Base-by-base conservation (phyloP, 2,888 invertebrate genomes). In the Alsophila aescularia region DNA sequence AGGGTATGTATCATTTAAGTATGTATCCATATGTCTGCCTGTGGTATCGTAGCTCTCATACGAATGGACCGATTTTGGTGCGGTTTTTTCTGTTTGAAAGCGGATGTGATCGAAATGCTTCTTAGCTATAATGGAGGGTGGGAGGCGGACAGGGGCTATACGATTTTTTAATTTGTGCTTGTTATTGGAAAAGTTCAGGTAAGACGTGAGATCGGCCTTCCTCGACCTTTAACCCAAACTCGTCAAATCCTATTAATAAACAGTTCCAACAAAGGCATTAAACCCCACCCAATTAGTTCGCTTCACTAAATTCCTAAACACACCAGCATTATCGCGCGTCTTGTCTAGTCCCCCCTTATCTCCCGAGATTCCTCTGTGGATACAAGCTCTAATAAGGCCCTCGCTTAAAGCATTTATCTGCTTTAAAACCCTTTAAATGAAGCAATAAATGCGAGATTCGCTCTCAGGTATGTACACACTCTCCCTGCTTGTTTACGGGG, bases 381-480 rank as follows among this genome's bases (percentile, higher is more conserved):
- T 71, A 75, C 76, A 74, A 60, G 64, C 51, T 70, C 77, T 81
- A 80, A 81, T 82, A 81, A 81, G 74, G 67, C 67, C 55, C 52
- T 52, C 70, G 75, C 70, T 77, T 72, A 81, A 79, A 83, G 79
- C 83, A 80, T 79, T 87, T 84, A 84, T 79, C 81, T 77, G 78
- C 66, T 81, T 81, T 81, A 80, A 83, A 87, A 77, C 81, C 83
- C 80, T 81, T 77, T 77, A 81, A 85, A 88, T 87, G 78, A 84
- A 87, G 87, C 83, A 79, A 85, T 89, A 83, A 85, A 84, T 75
- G 78, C 58, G 74, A 63, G 66, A 66, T 68, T 66, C 62, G 57
- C 61, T 64, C 67, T 62, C 67, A 59, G 59, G 60, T 65, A 62
- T 64, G 70, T 65, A 69, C 64, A 69, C 66, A 54, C 40, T 18